phyloP scores from a whole-genome alignment of 2,797 vertebrate genomes.

The Zalophus californianus region DNA sequence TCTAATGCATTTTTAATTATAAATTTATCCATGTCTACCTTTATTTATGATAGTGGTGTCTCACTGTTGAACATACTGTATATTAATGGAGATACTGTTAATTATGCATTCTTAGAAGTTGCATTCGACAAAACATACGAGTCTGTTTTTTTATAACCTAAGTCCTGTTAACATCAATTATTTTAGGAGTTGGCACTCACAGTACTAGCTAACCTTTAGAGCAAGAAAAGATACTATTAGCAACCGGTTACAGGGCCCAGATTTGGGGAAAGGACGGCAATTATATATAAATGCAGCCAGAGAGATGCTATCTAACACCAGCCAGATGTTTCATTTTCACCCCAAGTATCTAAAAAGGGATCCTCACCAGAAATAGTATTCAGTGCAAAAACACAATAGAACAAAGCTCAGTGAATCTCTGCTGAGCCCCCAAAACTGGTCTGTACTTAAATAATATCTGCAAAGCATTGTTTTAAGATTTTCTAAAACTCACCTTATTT shows the following conservation, averaged over 20 bases:
- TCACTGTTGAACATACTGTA: conserved; percentile 82
- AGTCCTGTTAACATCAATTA: conserved; percentile 74
- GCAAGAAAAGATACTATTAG: conserved; percentile 42
- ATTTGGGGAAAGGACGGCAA: conserved; percentile 27
- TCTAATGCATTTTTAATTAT: conserved; percentile 88
- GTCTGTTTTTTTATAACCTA: conserved; percentile 69
- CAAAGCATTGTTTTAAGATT: conserved; percentile 55
- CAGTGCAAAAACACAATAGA: conserved; percentile 46
- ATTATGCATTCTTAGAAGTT: conserved; percentile 85
- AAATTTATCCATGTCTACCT: conserved; percentile 86
- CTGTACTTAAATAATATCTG: neutral
- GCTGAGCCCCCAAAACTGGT: neutral
- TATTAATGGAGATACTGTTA: conserved; percentile 84
- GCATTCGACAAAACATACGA: conserved; percentile 78
- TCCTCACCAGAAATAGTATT: conserved; percentile 54
- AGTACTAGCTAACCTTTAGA: conserved; percentile 66
- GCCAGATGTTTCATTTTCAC: conserved; percentile 45
- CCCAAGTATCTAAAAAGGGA: conserved; percentile 19
- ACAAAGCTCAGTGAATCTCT: neutral
- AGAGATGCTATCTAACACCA: neutral
- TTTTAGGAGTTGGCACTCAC: conserved; percentile 51
- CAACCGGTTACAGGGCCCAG: neutral
- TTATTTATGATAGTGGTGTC: conserved; percentile 85
- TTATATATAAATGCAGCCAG: neutral
- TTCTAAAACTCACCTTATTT: conserved; percentile 49